phyloP scores from a whole-genome alignment of 2,888 invertebrate species.

The Eumacrocentrus americanus region DNA sequence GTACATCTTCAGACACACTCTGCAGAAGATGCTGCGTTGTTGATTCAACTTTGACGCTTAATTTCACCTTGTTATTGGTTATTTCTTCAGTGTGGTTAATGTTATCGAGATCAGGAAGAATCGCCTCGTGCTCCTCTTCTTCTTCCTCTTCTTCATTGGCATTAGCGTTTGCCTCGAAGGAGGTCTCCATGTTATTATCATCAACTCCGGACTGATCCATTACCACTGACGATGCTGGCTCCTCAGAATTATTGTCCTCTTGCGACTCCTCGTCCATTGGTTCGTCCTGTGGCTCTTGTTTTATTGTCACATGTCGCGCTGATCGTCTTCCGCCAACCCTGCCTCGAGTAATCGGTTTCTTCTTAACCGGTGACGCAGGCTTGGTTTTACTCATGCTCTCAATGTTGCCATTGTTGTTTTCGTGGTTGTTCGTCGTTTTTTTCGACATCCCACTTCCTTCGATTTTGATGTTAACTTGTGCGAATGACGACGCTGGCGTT shows the following conservation, averaged over 20 bases:
- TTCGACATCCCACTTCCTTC: slow-evolving; percentile 29
- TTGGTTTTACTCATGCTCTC: slow-evolving; percentile 1
- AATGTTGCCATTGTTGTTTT: slow-evolving; percentile 52
- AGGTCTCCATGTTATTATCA: slow-evolving; percentile 48
- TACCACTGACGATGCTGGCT: slow-evolving; percentile 26
- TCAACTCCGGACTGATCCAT: slow-evolving; percentile 12
- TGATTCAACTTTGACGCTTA: slow-evolving; percentile 57
- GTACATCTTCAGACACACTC: slow-evolving; percentile 57
- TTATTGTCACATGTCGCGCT: slow-evolving; percentile 12
- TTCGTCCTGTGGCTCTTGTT: slow-evolving; percentile 24
- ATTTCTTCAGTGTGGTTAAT: slow-evolving; percentile 41
- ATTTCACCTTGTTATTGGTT: slow-evolving; percentile 45
- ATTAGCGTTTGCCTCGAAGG: slow-evolving; percentile 50
- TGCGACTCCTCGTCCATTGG: slow-evolving; percentile 24
- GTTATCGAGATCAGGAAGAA: slow-evolving; percentile 49
- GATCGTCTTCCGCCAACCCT: neutral
- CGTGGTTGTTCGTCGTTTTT: slow-evolving; percentile 43
- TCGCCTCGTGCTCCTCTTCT: slow-evolving; percentile 44
- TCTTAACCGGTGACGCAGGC: slow-evolving; percentile 14
- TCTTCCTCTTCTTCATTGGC: slow-evolving; percentile 32
- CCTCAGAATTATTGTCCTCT: slow-evolving; percentile 42
- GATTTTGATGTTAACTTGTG: slow-evolving; percentile 32
- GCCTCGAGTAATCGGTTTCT: neutral
- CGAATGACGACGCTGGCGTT: neutral
- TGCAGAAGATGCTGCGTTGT: slow-evolving; percentile 44